phyloP scores from a whole-genome alignment of 2,113 vertebrate genomes.

The Toxotes jaculatrix region DNA sequence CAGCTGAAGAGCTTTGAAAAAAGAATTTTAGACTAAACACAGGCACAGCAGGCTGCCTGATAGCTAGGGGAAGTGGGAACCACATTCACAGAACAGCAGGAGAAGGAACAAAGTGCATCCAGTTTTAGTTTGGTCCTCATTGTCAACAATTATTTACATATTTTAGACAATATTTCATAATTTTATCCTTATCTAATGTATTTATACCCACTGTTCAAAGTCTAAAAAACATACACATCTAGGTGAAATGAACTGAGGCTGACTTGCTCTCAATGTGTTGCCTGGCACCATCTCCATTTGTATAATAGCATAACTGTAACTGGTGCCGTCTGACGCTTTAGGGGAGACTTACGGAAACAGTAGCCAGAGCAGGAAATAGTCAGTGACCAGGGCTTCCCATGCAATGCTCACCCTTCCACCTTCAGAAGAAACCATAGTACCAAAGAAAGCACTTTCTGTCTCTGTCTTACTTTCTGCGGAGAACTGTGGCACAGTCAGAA shows the following conservation, averaged over 20 bases:
- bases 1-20: conserved; percentile 59
- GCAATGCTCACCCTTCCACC: conserved; percentile 70
- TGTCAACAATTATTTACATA: conserved; percentile 7
- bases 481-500: conserved; percentile 18
- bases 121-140: conserved; percentile 8
- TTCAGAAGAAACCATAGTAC: conserved; percentile 65
- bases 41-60: conserved; percentile 43
- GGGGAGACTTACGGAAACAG: conserved; percentile 77
- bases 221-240: conserved; percentile 5
- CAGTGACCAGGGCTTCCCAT: conserved; percentile 80
- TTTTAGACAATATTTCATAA: not conserved
- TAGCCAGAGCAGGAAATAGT: conserved; percentile 84
- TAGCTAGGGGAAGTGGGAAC: conserved; percentile 3
- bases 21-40: conserved; percentile 67
- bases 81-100: conserved; percentile 33
- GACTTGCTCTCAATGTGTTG: not conserved
- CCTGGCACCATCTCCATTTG: conserved; percentile 16
- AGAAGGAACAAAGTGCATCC: conserved; percentile 31
- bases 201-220: not conserved
- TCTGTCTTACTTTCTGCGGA: conserved; percentile 49
- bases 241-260: conserved; percentile 2
- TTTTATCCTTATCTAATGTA: conserved; percentile 12
- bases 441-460: conserved; percentile 69
- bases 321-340: conserved; percentile 48
- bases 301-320: conserved; percentile 25